Evolutionary conservation across 2,113 vertebrate species (phyloP).

Genomic region (Crotalus horridus): DNA sequence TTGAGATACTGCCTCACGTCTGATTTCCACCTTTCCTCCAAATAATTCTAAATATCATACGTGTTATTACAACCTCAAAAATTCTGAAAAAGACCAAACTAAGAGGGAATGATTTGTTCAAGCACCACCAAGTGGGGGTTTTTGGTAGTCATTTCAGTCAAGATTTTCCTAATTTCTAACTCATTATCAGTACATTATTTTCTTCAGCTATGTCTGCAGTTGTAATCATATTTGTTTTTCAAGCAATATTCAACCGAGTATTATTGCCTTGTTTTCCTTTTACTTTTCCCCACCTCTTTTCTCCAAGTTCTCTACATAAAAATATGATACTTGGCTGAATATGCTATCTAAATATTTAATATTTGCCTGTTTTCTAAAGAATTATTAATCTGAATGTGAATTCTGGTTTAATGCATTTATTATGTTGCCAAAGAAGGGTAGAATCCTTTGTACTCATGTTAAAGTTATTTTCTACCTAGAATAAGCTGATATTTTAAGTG

Average conservation of each 20-base stretch:
- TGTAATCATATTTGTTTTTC: background rate
- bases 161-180: background rate
- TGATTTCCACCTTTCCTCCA: background rate
- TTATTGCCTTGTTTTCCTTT: background rate
- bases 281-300: background rate
- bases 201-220: background rate
- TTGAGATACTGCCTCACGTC: background rate
- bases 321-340: background rate
- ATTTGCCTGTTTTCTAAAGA: background rate
- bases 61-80: background rate
- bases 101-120: background rate
- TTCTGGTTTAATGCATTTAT: background rate
- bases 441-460: rapidly evolving
- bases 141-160: background rate
- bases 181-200: background rate
- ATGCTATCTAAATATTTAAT: background rate
- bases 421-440: background rate
- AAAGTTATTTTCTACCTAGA: background rate
- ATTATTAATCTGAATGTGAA: background rate
- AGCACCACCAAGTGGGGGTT: background rate
- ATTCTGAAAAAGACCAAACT: background rate
- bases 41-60: background rate
- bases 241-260: background rate
- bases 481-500: background rate
- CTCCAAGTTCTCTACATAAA: background rate